Evolutionary conservation across 2,113 vertebrate genomes (phyloP), one percentile per base, ranked within the genome.

Genomic region (Pterocles gutturalis): DNA sequence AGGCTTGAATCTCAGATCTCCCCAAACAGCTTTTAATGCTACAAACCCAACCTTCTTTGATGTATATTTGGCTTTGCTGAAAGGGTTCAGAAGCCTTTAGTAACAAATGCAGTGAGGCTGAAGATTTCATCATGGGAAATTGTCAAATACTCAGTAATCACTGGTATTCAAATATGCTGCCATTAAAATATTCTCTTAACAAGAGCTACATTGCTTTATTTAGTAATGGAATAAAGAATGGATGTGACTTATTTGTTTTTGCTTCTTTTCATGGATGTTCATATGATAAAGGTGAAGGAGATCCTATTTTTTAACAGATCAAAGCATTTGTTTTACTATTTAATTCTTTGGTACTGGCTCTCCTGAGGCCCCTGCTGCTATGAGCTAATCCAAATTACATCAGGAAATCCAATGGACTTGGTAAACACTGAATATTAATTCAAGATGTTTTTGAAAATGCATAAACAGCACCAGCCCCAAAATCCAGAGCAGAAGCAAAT

Each of bases 391-490:
- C 87, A 96, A 97, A 97, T 96, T 94, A 51, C 34, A 69, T 67
- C 87, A 93, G 83, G 51, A 95, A 95, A 97, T 95, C 96, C 90
- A 96, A 85, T 6, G 21, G 77, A 79, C 55, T 96, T 95, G 53
- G 89, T 83, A 95, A 95, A 96, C 58, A 83, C 34, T 85, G 93
- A 96, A 96, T 97, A 96, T 97, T 95, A 97, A 97, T 96, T 97
- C 82, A 72, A 91, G 79, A 96, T 61, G 73, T 4, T 92, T 96
- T 92, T 61, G 78, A 91, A 96, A 93, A 90, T 36, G 67, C 76
- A 92, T 89, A 93, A 96, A 90, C 76, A 95, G 28, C 73, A 46
- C 58, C 84, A 79, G 61, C 71, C 71, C 71, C 73, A n/a, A 93
- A 96, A 92, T 93, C 77, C 87, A 92, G 54, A 95, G 77, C 61